These are phyloP conservation scores for Microtus oregoni DNA, from an alignment of 2,113 vertebrate species.

Conservation along the genomic window DNA sequence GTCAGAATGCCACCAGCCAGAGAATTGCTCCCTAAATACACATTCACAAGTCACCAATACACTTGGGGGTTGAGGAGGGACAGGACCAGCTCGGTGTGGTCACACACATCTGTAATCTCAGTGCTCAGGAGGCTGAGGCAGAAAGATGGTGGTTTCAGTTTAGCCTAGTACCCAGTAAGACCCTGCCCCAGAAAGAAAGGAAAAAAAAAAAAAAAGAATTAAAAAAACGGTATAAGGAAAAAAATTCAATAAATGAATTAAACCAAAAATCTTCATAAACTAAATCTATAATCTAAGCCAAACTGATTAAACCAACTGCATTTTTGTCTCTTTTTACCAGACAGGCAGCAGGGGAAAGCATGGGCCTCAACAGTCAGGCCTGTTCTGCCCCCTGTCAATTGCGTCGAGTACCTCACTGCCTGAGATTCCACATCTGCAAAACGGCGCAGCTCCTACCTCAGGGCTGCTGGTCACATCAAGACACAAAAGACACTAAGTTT, in stretches of 20 bases:
- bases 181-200: neutral
- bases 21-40: neutral
- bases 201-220: neutral
- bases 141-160: neutral
- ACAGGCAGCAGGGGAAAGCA: neutral
- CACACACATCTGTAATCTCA: neutral
- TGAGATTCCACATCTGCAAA: neutral
- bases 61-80: neutral
- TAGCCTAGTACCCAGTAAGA: neutral
- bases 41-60: neutral
- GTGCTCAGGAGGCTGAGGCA: neutral
- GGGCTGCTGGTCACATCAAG: neutral
- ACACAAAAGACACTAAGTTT: neutral
- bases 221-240: neutral
- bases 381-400: neutral
- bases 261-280: conserved; percentile 32
- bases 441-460: neutral
- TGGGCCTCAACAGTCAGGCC: neutral
- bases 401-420: neutral
- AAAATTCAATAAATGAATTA: neutral
- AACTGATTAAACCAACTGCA: neutral
- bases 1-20: neutral
- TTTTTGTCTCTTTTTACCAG: conserved; percentile 11
- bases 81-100: too few species aligned
- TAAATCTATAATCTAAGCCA: neutral